Evolutionary conservation across 2,113 vertebrate genomes (phyloP).

Genomic region (Emydocephalus ijimae): DNA sequence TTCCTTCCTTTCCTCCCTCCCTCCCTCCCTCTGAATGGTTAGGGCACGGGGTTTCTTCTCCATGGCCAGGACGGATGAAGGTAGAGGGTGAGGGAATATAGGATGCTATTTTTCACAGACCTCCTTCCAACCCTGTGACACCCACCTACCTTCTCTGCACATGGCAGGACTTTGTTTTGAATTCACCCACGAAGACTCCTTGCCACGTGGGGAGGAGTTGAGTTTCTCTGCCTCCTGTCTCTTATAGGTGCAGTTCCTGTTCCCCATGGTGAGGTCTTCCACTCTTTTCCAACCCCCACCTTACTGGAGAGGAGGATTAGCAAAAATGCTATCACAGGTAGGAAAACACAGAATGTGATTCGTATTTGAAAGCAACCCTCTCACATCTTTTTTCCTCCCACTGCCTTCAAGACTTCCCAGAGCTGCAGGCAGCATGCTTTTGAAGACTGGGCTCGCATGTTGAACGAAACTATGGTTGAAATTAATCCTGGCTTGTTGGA

Average conservation of each 20-base stretch:
- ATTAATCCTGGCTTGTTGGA: not conserved
- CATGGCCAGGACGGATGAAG: not conserved
- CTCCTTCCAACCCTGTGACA: not conserved
- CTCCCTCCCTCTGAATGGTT: no score
- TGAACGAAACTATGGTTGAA: not conserved
- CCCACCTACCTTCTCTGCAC: not conserved
- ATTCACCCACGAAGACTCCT: not conserved
- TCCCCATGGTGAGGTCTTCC: not conserved
- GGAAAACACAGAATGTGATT: constrained; percentile 4
- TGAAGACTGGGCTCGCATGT: not conserved
- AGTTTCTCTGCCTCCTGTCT: constrained; percentile 34
- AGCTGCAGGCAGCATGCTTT: not conserved
- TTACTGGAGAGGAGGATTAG: not conserved
- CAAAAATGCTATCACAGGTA: constrained; percentile 9
- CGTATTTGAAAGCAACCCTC: not conserved
- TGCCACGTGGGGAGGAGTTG: not conserved
- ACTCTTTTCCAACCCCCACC: constrained; percentile 27
- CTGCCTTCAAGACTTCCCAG: not conserved
- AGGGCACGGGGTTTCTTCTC: not conserved
- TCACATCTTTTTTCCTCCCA: not conserved
- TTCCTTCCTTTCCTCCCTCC: no score
- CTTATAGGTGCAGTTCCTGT: not conserved
- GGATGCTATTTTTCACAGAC: not conserved
- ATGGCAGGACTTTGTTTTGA: not conserved
- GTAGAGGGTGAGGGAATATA: not conserved